These are phyloP conservation scores for Bembecia ichneumoniformis DNA, from an alignment of 2,888 invertebrate genomes.

Conservation along the genomic window DNA sequence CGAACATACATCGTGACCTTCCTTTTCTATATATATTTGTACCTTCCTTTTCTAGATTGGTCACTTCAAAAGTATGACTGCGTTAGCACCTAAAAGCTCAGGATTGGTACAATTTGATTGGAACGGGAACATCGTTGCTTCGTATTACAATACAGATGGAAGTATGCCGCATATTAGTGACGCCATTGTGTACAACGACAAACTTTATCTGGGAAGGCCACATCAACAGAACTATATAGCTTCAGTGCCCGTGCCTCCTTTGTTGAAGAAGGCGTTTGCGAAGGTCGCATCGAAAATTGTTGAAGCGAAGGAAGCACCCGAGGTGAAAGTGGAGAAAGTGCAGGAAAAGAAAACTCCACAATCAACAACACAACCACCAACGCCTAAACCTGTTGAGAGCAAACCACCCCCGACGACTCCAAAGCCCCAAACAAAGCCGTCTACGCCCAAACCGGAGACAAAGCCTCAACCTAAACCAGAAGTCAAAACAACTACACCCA, in stretches of 20 bases:
- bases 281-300: constrained; percentile 8
- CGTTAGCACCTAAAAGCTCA: constrained; percentile 48
- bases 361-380: neutral
- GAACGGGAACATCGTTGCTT: constrained; percentile 80
- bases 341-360: constrained; percentile 2
- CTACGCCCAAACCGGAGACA: constrained; percentile 15
- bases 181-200: constrained; percentile 75
- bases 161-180: constrained; percentile 74
- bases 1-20: too few species aligned
- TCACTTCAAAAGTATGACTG: constrained; percentile 67
- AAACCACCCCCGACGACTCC: constrained; percentile 13
- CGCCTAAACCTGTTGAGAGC: constrained; percentile 20
- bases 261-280: constrained; percentile 51
- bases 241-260: constrained; percentile 72
- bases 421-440: constrained; percentile 13
- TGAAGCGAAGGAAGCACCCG: constrained; percentile 16
- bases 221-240: constrained; percentile 74
- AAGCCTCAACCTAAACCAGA: constrained; percentile 9
- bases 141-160: constrained; percentile 75
- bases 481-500: constrained; percentile 7
- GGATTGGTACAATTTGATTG: constrained; percentile 78
- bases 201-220: constrained; percentile 79
- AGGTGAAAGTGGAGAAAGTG: constrained; percentile 15
- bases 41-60: constrained; percentile 69
- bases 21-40: too few species aligned